Evolutionary conservation across 2,113 vertebrate species (phyloP), one percentile per base, ranked within the genome.

Genomic region (Platycercus adscitus): DNA sequence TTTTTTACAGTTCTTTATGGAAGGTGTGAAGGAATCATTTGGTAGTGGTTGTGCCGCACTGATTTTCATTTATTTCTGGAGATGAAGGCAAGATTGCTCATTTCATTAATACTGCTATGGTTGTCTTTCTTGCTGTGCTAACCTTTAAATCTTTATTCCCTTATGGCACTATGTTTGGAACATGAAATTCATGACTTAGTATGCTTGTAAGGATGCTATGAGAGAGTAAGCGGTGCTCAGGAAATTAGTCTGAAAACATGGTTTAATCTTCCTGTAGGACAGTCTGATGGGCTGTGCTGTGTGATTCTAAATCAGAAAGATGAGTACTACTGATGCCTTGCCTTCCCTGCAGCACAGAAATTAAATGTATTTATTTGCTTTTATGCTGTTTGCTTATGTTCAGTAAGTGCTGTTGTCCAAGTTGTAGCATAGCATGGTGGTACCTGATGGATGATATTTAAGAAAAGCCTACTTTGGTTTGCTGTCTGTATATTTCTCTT

Each of bases 41-140:
- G 37, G 14, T 76, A 64, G 28, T 63, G 11, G 28, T 55, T 56
- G 35, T 65, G 53, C 31, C 58, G 9, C 2, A 0, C 10, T 89
- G 53, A 25, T 55, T 85, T 72, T 77, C 73, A 9, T 61, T 92
- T 81, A 18, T 73, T 81, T 79, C 39, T 79, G 47, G 68, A 87
- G 33, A 44, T 10, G 26, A 24, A 78, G 13, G 11, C 44, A 75
- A 71, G 39, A 61, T 55, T 73, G 49, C 28, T 84, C 18, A 4
- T 35, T 56, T 85, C 66, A 73, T 65, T 31, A 63, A 21, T 71
- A 43, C 10, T 61, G 13, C 39, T 63, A 7, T 41, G 11, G 16
- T 78, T 87, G 8, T 43, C 63, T 93, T 70, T 82, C 50, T 94
- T 84, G 11, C 46, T 95, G 58, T 89, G 47, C 89, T 95, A 86